A percentile compares a stretch with the other conserved stretches of the same genome.
Evolutionary conservation across 2,888 invertebrate genomes (phyloP).

Genomic region (Agrotis puta): DNA sequence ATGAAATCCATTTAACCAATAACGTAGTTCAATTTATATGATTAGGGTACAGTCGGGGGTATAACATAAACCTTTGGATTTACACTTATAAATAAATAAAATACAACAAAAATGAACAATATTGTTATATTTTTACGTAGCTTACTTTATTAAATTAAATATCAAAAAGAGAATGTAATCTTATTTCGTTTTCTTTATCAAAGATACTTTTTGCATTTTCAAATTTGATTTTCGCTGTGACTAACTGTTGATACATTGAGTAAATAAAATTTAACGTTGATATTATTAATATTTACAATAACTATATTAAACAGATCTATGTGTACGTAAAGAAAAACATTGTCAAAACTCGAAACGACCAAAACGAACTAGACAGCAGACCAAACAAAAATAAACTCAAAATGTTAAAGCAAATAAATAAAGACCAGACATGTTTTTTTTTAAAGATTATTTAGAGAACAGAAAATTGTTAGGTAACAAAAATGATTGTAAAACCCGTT

Average conservation of each 20-base stretch:
- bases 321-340: background rate
- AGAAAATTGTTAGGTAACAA: conserved; percentile 31
- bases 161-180: conserved; percentile 16
- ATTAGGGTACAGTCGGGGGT: conserved; percentile 22
- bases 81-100: conserved; percentile 17
- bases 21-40: conserved; percentile 28
- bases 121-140: conserved; percentile 19
- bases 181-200: conserved; percentile 13
- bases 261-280: too few relatives aligned
- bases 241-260: background rate
- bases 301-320: background rate
- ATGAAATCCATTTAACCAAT: conserved; percentile 16
- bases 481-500: conserved; percentile 35
- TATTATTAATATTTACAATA: background rate
- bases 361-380: background rate
- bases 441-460: conserved; percentile 5
- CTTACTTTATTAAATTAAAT: conserved; percentile 45
- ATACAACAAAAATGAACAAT: conserved; percentile 22
- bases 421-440: conserved; percentile 4
- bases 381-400: background rate
- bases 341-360: background rate
- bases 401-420: background rate
- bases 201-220: conserved; percentile 25
- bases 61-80: conserved; percentile 26
- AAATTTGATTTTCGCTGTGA: conserved; percentile 30